Evolutionary conservation across 2,888 invertebrate genomes (phyloP).

Genomic region (Seira sanloemensis): DNA sequence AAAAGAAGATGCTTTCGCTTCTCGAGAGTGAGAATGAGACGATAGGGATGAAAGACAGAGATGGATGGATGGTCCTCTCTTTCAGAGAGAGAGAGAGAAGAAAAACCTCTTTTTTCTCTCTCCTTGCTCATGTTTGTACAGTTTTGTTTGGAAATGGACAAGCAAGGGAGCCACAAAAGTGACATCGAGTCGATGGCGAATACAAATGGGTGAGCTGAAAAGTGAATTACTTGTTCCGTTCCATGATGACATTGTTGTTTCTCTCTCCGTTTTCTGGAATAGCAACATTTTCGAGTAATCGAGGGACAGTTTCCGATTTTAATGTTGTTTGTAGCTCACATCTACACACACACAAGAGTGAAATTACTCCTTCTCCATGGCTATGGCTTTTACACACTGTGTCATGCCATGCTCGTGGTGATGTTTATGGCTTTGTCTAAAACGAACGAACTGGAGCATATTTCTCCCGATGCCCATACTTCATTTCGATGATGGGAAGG

Average conservation of each 20-base stretch:
- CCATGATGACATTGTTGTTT: neutral
- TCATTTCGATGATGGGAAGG: too few relatives aligned
- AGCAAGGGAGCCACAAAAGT: constrained; percentile 10
- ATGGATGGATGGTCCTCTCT: constrained; percentile 46
- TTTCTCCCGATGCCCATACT: too few relatives aligned
- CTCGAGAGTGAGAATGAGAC: constrained; percentile 67
- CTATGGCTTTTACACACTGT: neutral
- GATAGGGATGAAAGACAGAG: constrained; percentile 64
- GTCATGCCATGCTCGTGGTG: neutral
- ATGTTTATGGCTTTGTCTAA: neutral
- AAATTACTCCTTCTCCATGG: neutral
- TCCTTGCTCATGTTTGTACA: too few relatives aligned
- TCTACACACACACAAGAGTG: constrained; percentile 2
- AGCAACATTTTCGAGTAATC: neutral
- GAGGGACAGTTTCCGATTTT: neutral
- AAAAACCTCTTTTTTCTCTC: too few relatives aligned
- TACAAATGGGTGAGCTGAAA: constrained; percentile 57
- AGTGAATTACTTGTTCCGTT: constrained; percentile 39
- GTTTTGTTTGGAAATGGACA: constrained; percentile 22
- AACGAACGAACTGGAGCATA: too few relatives aligned
- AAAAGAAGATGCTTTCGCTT: neutral
- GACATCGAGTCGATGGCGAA: constrained; percentile 10
- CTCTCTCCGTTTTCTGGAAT: constrained; percentile 14
- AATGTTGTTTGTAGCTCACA: constrained; percentile 7
- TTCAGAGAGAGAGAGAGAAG: too few relatives aligned